Base-by-base conservation (phyloP, 2,888 invertebrate genomes). In the Leptinotarsa peninsularis region DNA sequence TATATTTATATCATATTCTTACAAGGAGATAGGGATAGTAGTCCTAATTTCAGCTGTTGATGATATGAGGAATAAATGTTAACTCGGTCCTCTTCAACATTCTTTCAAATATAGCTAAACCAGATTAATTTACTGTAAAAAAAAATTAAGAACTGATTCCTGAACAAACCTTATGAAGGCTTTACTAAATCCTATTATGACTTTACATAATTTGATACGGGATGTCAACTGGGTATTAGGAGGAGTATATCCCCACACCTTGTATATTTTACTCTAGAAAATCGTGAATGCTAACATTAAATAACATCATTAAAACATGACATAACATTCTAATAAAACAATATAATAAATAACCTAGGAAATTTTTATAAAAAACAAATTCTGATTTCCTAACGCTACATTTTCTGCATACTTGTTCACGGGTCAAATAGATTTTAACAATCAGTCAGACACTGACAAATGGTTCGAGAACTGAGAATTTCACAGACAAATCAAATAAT, bases 301-400 rank as follows among this genome's bases (percentile, higher is more conserved):
- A 74, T 75, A 78, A 78, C 76, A 79, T 79, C 79, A 79, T 79
- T 79, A 79, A 79, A 79, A 79, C 79, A 79, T 79, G 79, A 79
- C 74, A 78, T 78, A 79, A 79, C 76, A 75, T 68, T 75, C 72
- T 76, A 76, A 79, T 73, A 79, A 76, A 76, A 77, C 77, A 74
- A 79, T 79, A 68, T 69, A 79, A 79, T 79, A 79, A 79, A 79
- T 79, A 79, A 77, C 77, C 73, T 76, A 77, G 74, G 72, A 67
- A 67, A 77, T 79, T 79, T 76, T 77, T 76, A 76, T 72, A 79
- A 79, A 79, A 77, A 79, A 79, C 74, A 77, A 74, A 79, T 66
- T 67, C 67, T 71, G 73, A 78, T 74, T 63, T 74, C 73, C 71
- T 76, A 69, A 50, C 21, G 27, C 71, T 76, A 75, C 73, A 69